These are phyloP conservation scores for Mylabris phalerata DNA, from an alignment of 1,140 invertebrate species.

Conservation along the genomic window DNA sequence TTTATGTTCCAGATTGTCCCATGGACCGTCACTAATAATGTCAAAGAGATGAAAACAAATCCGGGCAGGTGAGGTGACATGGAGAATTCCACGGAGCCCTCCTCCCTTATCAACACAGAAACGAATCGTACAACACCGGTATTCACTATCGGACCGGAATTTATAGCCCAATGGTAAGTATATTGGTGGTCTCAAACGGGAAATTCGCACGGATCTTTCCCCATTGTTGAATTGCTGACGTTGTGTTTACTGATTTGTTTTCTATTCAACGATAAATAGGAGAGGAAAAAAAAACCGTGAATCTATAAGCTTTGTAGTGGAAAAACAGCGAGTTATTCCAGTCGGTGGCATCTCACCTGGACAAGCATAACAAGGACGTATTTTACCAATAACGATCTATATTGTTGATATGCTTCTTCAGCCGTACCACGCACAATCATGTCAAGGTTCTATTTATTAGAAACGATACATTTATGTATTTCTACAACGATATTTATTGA, in stretches of 20 bases:
- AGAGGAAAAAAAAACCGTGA: no score
- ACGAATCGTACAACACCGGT: conserved; percentile 26
- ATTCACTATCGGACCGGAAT: conserved; percentile 31
- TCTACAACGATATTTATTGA: no score
- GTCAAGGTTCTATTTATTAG: conserved; percentile 16
- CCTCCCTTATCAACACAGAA: conserved; percentile 18
- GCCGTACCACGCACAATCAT: conserved; percentile 15
- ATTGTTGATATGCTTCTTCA: conserved; percentile 5
- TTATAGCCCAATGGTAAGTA: conserved; percentile 31
- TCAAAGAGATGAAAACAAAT: conserved; percentile 15
- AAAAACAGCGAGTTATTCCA: conserved; percentile 14
- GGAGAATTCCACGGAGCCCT: conserved; percentile 27
- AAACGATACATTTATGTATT: conserved; percentile 8
- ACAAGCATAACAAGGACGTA: conserved; percentile 9
- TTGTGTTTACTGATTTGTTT: neutral
- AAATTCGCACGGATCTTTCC: no score
- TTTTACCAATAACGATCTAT: conserved; percentile 8
- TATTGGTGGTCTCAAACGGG: neutral
- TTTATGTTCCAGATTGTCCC: conserved; percentile 9
- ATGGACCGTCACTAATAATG: conserved; percentile 12
- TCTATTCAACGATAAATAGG: no score
- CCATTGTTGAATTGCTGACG: no score
- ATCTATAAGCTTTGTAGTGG: conserved; percentile 2
- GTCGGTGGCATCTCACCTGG: conserved; percentile 7
- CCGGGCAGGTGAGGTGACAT: conserved; percentile 19